Percentiles rank a stretch among this genome's conserved stretches.
These are phyloP conservation scores for Peromyscus californicus DNA, from an alignment of 2,113 vertebrate genomes.

Conservation along the genomic window DNA sequence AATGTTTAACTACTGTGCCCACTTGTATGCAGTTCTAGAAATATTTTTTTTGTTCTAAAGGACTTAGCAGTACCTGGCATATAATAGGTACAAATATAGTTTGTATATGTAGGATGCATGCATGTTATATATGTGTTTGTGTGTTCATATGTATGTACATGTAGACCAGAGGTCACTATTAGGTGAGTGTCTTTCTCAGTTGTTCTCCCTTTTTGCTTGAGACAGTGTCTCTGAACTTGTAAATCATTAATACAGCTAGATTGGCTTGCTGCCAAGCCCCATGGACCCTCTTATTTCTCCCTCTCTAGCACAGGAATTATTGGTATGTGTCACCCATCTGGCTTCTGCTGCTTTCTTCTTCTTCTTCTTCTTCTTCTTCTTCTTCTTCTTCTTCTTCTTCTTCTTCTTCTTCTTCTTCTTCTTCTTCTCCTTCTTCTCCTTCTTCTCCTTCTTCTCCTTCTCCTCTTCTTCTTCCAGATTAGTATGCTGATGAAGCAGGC, in stretches of 20 bases:
- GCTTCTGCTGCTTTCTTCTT: not conserved
- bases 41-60: not conserved
- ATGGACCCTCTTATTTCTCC: not conserved
- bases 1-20: not conserved
- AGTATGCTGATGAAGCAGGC: not conserved
- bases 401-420: too few species aligned
- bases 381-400: too few species aligned
- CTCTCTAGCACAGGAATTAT: not conserved
- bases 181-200: not conserved
- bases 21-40: not conserved
- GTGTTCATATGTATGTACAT: not conserved
- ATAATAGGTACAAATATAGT: not conserved
- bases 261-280: not conserved
- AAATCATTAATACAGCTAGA: not conserved
- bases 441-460: too few species aligned
- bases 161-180: not conserved
- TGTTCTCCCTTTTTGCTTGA: not conserved
- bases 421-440: not conserved
- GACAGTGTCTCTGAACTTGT: not conserved
- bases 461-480: not conserved
- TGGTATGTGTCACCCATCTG: not conserved
- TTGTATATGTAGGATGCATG: not conserved
- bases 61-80: not conserved
- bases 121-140: not conserved
- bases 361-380: not conserved